phyloP scores from a whole-genome alignment of 2,888 invertebrate species.

The Apotomis turbidana region DNA sequence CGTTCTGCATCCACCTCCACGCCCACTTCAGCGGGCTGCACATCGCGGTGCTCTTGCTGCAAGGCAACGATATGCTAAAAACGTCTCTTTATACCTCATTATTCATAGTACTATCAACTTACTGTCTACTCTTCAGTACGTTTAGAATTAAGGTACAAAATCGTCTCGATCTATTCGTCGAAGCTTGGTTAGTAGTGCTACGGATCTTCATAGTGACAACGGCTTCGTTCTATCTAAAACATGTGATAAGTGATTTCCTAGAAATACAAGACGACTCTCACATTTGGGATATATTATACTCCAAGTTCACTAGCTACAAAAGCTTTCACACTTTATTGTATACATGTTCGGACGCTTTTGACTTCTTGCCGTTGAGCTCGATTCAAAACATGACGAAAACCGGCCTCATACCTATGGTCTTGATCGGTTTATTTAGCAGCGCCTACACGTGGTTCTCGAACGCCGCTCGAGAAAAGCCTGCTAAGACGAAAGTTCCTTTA shows the following conservation, averaged over 20 bases:
- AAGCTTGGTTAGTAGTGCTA: conserved; percentile 60
- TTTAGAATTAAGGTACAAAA: conserved; percentile 64
- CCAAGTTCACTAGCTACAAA: conserved; percentile 87
- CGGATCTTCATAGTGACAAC: conserved; percentile 55
- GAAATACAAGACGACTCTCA: conserved; percentile 85
- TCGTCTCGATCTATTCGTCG: conserved; percentile 61
- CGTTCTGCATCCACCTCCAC: conserved; percentile 67
- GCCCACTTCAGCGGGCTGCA: conserved; percentile 75
- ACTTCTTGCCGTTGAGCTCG: conserved; percentile 85
- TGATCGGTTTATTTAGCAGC: conserved; percentile 70
- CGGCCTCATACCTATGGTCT: conserved; percentile 83
- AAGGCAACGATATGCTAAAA: conserved; percentile 78
- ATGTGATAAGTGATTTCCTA: conserved; percentile 63
- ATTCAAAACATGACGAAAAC: conserved; percentile 80
- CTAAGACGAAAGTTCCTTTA: conserved; percentile 35
- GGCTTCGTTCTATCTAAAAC: conserved; percentile 71
- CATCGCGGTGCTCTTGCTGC: conserved; percentile 67
- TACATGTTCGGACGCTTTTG: conserved; percentile 90
- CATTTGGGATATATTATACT: conserved; percentile 87
- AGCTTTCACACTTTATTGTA: conserved; percentile 91
- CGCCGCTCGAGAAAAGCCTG: conserved; percentile 47
- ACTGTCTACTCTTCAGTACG: conserved; percentile 67
- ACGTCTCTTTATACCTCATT: conserved; percentile 78
- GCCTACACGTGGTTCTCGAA: conserved; percentile 66
- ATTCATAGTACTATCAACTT: conserved; percentile 66